These are phyloP conservation scores for Muschampia plurimacula DNA, from an alignment of 2,888 invertebrate species.

Conservation along the genomic window DNA sequence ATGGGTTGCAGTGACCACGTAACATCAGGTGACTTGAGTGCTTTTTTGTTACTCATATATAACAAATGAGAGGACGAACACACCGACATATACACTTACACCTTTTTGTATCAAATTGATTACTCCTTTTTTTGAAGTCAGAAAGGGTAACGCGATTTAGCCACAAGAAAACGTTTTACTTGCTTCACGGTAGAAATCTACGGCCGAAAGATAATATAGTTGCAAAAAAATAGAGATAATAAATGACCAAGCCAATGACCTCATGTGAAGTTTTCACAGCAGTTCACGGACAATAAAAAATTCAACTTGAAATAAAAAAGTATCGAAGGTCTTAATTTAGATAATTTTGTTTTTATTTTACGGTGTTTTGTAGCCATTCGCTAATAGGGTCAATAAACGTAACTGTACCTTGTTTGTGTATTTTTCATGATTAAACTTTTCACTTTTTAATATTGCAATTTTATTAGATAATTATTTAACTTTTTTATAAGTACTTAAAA, in stretches of 20 bases:
- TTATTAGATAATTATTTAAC: too few species aligned
- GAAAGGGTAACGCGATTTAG: not conserved
- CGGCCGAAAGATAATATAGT: not conserved
- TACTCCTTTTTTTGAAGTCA: not conserved
- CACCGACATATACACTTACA: too few species aligned
- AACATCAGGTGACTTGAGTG: too few species aligned
- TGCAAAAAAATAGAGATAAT: not conserved
- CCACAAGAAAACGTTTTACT: not conserved
- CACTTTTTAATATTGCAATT: too few species aligned
- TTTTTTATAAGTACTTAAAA: too few species aligned
- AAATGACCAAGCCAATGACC: conserved; percentile 1
- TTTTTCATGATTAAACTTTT: not conserved
- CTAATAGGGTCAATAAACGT: too few species aligned
- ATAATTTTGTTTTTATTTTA: not conserved
- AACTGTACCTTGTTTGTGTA: not conserved
- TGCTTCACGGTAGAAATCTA: not conserved
- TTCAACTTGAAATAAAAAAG: not conserved
- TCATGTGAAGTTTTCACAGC: not conserved
- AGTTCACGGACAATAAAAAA: not conserved
- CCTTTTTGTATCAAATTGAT: too few species aligned
- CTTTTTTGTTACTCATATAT: too few species aligned
- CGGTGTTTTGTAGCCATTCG: too few species aligned
- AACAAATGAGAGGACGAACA: too few species aligned
- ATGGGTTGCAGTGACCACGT: too few species aligned
- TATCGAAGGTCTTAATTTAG: not conserved